Evolutionary conservation across 2,797 vertebrate species (phyloP).

Genomic region (Heliangelus exortis): DNA sequence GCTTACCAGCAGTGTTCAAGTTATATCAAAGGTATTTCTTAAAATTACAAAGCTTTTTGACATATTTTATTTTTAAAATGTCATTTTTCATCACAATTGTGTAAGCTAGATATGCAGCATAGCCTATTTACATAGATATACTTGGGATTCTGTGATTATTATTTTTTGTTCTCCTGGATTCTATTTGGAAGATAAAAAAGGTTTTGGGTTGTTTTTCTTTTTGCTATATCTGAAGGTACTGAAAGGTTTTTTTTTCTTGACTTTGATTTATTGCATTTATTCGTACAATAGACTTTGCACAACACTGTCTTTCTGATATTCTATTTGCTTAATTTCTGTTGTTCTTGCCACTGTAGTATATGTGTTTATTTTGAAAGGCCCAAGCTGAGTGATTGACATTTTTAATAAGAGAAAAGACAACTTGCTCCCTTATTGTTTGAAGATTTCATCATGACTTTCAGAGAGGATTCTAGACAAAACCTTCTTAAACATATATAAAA

Average conservation of each 20-base stretch:
- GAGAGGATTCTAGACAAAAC: background rate
- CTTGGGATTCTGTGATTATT: background rate
- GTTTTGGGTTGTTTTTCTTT: background rate
- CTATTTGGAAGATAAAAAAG: background rate
- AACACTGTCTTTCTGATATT: background rate
- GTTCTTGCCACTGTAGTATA: background rate
- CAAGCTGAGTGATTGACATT: background rate
- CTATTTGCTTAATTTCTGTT: background rate
- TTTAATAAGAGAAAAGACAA: background rate
- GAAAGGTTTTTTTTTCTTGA: background rate
- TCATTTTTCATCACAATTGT: background rate
- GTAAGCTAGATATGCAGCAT: background rate
- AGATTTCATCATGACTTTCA: background rate
- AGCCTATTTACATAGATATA: rapidly evolving
- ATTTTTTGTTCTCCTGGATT: background rate
- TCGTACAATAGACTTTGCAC: background rate
- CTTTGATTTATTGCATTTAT: background rate
- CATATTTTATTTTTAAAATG: background rate
- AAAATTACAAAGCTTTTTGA: background rate
- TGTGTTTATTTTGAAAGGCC: background rate
- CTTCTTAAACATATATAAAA: background rate
- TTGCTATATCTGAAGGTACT: background rate
- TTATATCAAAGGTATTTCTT: constrained; percentile 85
- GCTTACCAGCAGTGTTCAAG: constrained; percentile 78
- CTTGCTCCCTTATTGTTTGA: background rate